Evolutionary conservation across 2,113 vertebrate species (phyloP).

Genomic region (Raja brachyura): DNA sequence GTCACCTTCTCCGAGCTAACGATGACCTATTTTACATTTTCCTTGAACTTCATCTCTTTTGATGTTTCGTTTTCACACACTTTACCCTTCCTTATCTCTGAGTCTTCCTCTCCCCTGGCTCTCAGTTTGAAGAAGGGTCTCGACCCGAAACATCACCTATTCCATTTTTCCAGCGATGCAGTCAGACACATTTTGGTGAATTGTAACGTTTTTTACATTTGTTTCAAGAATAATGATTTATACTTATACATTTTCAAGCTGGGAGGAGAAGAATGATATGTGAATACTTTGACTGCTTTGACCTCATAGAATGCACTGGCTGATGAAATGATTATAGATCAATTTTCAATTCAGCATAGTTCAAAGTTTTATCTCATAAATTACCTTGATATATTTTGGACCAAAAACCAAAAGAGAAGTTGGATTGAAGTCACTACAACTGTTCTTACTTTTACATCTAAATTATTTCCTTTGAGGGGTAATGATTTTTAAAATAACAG

Average conservation of each 20-base stretch:
- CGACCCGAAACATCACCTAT: too few relatives aligned
- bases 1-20: too few relatives aligned
- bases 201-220: not conserved
- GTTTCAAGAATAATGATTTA: not conserved
- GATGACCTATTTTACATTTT: too few relatives aligned
- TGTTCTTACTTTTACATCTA: conserved; percentile 17
- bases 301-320: not conserved
- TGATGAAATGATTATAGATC: not conserved
- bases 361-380: not conserved
- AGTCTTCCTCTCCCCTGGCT: too few relatives aligned
- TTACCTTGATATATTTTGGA: not conserved
- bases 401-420: not conserved
- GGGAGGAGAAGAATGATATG: too few relatives aligned
- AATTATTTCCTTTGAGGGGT: not conserved
- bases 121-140: too few relatives aligned
- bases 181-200: not conserved
- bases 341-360: not conserved
- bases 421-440: not conserved
- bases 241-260: not conserved
- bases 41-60: too few relatives aligned
- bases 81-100: too few relatives aligned
- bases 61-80: too few relatives aligned
- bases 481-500: not conserved
- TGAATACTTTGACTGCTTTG: too few relatives aligned
- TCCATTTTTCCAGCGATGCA: too few relatives aligned